Evolutionary conservation across 1,140 invertebrate genomes (phyloP).

Genomic region (Drosophila lacertosa): DNA sequence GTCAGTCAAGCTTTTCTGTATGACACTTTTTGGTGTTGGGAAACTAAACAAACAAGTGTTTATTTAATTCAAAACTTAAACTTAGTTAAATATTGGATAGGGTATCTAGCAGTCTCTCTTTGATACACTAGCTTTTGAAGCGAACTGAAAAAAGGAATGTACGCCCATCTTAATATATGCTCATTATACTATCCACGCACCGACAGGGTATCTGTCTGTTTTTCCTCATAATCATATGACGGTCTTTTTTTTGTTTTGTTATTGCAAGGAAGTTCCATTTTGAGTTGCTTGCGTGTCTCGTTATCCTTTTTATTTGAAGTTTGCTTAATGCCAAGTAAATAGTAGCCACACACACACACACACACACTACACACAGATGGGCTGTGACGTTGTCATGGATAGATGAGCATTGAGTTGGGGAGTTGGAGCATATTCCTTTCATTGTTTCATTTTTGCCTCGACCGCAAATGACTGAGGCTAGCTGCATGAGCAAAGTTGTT

Average conservation of each 20-base stretch:
- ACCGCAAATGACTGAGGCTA: slow-evolving; percentile 7
- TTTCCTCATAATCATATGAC: background rate
- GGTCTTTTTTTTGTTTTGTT: slow-evolving; percentile 13
- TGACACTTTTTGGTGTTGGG: no score
- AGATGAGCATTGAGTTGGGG: slow-evolving; percentile 18
- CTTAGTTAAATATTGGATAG: no score
- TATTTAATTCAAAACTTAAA: no score
- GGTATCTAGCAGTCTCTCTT: no score
- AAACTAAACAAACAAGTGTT: no score
- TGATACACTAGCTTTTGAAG: no score
- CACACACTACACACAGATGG: slow-evolving; percentile 12
- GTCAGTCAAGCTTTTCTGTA: no score
- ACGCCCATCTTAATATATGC: no score
- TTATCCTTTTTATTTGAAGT: slow-evolving; percentile 83
- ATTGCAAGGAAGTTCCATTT: slow-evolving; percentile 68
- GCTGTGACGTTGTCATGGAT: background rate
- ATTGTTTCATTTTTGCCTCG: slow-evolving; percentile 65
- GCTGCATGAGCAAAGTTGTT: slow-evolving; percentile 4
- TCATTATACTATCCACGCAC: no score
- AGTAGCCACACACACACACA: slow-evolving; percentile 47
- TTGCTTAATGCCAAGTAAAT: slow-evolving; percentile 82
- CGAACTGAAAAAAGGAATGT: no score
- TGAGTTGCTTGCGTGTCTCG: slow-evolving; percentile 74
- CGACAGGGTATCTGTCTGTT: no score
- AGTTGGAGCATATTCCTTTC: slow-evolving; percentile 23